A percentile compares a stretch with the other conserved stretches of the same genome.
These are phyloP conservation scores for Himalopsyche phryganea DNA, from an alignment of 1,140 invertebrate genomes.

Conservation along the genomic window DNA sequence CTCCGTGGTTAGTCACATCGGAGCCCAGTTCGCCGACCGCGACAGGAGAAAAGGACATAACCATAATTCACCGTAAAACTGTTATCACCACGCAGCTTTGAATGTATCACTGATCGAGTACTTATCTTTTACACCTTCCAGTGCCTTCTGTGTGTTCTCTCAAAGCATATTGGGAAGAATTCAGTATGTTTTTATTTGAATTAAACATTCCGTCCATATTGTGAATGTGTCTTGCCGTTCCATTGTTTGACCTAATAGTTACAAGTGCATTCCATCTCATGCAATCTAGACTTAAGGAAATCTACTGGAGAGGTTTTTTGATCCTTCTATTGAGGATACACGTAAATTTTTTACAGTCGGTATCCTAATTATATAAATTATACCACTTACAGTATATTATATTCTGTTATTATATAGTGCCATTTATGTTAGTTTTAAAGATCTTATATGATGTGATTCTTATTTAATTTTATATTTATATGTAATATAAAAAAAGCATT, in stretches of 20 bases:
- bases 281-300: background rate
- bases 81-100: conserved; percentile 81
- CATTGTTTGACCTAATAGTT: background rate
- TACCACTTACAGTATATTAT: too few relatives aligned
- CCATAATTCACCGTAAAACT: conserved; percentile 66
- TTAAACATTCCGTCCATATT: conserved; percentile 3
- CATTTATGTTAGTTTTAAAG: background rate
- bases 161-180: too few relatives aligned
- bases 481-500: too few relatives aligned
- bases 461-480: too few relatives aligned
- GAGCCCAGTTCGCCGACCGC: conserved; percentile 63
- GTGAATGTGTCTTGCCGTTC: background rate
- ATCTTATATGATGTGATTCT: too few relatives aligned
- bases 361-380: background rate
- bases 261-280: too few relatives aligned
- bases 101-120: conserved; percentile 23
- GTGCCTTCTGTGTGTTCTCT: conserved; percentile 5
- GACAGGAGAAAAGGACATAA: conserved; percentile 65
- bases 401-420: background rate
- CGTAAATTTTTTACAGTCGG: background rate
- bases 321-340: background rate
- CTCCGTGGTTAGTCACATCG: conserved; percentile 77
- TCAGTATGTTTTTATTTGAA: background rate
- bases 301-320: background rate
- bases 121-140: conserved; percentile 5